Base-by-base conservation (phyloP, 2,797 vertebrate genomes). In the Hippocampus kuda region DNA sequence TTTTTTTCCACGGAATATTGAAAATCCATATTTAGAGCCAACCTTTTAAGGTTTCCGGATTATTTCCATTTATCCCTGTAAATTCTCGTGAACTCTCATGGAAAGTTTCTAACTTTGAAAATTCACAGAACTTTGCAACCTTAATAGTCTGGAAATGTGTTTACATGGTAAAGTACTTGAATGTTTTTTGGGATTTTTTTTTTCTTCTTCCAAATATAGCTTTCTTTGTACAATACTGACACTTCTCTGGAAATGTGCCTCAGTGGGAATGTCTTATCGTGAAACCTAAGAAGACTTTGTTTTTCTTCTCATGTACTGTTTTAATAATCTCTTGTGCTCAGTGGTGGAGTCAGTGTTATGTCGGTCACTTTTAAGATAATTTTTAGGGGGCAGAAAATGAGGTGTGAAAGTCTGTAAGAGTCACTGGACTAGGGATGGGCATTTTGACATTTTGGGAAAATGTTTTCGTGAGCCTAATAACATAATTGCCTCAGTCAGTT, bases 151-250 rank as follows among this genome's bases (percentile, higher is more conserved):
- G 82, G 84, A 88, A 86, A 87, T 88, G 88, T 90, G 90, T 91
- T 91, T 91, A 91, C 90, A 91, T 89, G 83, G 87, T 84, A 84
- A 87, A 89, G 85, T 90, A 91, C 90, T 91, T 90, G 89, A 91
- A 91, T 91, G 89, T 90, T 87, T 90, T 86, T 85, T 73, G 26
- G 78, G 77, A 72, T 69, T 78, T 77, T 76, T 41, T 57, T 75
- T 56, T 67, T 34, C 9, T 26, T 20, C 18, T 38, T 20, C 11
- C 7, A 67, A 67, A 67, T 72, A 87, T 83, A 87, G 84, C 85
- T 88, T 88, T 88, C 85, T 88, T 88, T 88, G 85, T 89, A 85
- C 83, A 65, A 49, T 66, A 76, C 22, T 87, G 81, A 90, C 82
- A 86, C 83, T 86, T 88, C 77, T 88, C 85, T 91, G 87, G 82